Conservation (phyloP, 2,888 invertebrate species). For the Acanthacorydalis orientalis region DNA sequence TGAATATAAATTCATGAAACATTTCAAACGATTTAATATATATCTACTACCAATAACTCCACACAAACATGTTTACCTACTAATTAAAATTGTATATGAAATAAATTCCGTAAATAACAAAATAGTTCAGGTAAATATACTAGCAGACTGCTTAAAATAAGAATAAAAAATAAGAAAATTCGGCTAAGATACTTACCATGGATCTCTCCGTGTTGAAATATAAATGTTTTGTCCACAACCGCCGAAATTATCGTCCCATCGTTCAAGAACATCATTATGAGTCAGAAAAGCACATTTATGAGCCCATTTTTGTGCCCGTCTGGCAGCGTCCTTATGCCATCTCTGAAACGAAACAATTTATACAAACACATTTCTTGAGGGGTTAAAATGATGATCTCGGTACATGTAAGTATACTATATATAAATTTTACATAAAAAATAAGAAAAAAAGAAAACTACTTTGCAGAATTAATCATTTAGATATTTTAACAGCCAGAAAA, state of each 20-base stretch:
- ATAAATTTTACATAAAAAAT: no score
- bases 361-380: neutral
- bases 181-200: conserved; percentile 49
- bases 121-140: no score
- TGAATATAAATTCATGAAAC: no score
- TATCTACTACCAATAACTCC: no score
- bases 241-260: conserved; percentile 47
- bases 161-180: no score
- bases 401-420: neutral
- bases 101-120: no score
- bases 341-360: conserved; percentile 35
- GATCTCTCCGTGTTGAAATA: conserved; percentile 60
- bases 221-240: conserved; percentile 71
- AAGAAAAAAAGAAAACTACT: neutral
- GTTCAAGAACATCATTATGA: conserved; percentile 50
- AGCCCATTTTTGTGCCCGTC: conserved; percentile 58
- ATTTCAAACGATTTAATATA: no score
- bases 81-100: no score
- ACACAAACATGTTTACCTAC: no score
- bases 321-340: conserved; percentile 55
- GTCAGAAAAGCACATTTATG: conserved; percentile 48
- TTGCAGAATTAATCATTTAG: no score
- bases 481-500: no score
- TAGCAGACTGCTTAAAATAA: no score
- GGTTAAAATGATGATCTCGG: neutral